Conservation (phyloP, 2,113 vertebrate species). For the Tauraco erythrolophus region DNA sequence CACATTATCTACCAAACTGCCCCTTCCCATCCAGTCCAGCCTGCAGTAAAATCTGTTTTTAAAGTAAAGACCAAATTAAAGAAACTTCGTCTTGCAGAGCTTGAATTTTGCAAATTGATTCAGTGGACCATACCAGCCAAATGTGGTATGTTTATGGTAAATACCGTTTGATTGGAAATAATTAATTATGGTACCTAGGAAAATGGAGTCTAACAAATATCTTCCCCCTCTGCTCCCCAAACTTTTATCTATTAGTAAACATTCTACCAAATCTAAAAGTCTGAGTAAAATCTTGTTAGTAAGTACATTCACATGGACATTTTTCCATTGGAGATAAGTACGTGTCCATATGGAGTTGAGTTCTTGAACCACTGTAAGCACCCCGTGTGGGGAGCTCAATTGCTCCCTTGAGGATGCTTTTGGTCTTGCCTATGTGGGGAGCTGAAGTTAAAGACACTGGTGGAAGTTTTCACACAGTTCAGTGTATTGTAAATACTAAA, state of each 20-base stretch:
- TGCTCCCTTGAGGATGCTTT: neutral
- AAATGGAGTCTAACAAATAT: neutral
- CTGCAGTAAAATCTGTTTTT: neutral
- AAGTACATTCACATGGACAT: accelerated
- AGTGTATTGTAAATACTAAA: neutral
- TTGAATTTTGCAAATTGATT: neutral
- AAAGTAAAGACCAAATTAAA: neutral
- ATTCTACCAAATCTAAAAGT: neutral
- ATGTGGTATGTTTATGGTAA: neutral
- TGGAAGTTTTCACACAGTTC: neutral
- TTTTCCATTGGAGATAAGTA: neutral
- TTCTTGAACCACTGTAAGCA: neutral
- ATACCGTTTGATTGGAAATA: neutral
- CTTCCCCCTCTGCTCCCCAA: neutral
- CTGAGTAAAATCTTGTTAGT: neutral
- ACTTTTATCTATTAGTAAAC: neutral
- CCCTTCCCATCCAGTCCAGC: neutral
- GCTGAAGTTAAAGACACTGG: neutral
- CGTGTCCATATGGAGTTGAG: neutral
- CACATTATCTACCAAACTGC: neutral
- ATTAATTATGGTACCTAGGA: neutral
- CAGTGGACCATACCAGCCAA: neutral
- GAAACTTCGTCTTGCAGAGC: neutral
- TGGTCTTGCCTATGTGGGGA: neutral
- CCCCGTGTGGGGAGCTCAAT: neutral